phyloP scores from a whole-genome alignment of 2,113 vertebrate genomes.

The Clarias macrocephalus region DNA sequence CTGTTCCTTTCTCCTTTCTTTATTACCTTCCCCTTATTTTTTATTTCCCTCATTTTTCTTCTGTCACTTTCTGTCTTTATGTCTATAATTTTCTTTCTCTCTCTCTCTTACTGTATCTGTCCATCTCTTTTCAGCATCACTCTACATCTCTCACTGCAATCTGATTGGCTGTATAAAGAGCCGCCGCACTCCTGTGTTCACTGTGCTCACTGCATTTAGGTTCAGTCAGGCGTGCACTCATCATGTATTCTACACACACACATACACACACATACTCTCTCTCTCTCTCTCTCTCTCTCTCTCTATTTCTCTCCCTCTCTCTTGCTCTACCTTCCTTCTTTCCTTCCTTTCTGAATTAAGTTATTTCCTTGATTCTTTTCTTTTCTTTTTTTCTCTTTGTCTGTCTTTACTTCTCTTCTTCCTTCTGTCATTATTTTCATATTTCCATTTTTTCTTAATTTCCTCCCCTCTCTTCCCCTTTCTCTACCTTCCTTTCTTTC shows the following conservation, averaged over 20 bases:
- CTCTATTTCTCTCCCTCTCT: background rate
- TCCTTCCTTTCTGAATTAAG: background rate
- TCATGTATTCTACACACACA: conserved; percentile 4
- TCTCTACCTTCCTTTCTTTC: background rate
- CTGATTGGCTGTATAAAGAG: background rate
- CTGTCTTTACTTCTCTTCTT: background rate
- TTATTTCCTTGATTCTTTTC: background rate
- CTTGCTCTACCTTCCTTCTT: background rate
- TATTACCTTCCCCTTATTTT: background rate
- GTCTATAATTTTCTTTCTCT: background rate
- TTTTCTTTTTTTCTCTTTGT: background rate
- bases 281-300: background rate
- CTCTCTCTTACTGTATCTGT: background rate
- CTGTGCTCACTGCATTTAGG: background rate
- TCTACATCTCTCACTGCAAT: background rate
- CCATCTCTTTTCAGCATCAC: background rate
- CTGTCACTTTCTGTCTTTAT: background rate
- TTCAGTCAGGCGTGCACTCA: conserved; percentile 1
- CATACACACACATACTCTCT: background rate
- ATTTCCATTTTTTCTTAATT: background rate
- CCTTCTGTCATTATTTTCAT: background rate
- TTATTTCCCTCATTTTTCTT: too few relatives aligned
- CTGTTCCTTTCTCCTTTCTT: background rate
- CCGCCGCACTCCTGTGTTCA: background rate
- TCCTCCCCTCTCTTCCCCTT: too few relatives aligned